Conservation (phyloP, 2,797 vertebrate genomes). For the Acanthornis magna region DNA sequence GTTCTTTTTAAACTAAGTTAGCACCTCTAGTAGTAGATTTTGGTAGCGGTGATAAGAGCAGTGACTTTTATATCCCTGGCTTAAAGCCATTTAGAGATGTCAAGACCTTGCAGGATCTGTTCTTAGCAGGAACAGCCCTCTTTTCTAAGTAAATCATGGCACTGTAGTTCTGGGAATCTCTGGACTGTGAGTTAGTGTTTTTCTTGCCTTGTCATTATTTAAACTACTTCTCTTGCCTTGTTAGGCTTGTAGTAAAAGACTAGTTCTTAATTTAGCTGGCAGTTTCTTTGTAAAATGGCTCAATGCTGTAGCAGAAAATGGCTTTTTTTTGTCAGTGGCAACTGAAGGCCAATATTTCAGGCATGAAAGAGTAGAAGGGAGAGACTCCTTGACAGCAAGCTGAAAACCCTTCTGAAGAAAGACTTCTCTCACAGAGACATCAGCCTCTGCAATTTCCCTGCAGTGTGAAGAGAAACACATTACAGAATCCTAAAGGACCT, state of each 20-base stretch:
- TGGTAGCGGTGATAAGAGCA: not conserved
- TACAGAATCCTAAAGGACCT: not conserved
- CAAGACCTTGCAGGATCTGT: not conserved
- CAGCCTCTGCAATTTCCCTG: not conserved
- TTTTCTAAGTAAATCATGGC: not conserved
- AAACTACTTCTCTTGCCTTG: not conserved
- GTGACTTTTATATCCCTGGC: not conserved
- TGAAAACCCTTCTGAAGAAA: not conserved
- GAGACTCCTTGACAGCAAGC: not conserved
- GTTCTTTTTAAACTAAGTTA: not conserved
- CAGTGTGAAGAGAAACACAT: not conserved
- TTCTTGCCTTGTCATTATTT: constrained; percentile 1
- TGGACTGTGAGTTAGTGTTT: not conserved
- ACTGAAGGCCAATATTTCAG: constrained; percentile 11
- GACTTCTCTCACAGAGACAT: not conserved
- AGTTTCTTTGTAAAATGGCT: constrained; percentile 12
- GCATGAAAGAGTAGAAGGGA: not conserved
- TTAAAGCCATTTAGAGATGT: not conserved
- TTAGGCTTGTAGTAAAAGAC: not conserved
- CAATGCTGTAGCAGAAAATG: not conserved
- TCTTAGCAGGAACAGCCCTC: not conserved
- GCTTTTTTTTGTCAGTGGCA: not conserved
- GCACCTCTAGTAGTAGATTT: not conserved
- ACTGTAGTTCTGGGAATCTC: not conserved
- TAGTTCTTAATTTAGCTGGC: constrained; percentile 4